Percentiles rank a stretch among this genome's conserved stretches.
phyloP scores from a whole-genome alignment of 2,797 vertebrate species.

The Spatula versicolor region DNA sequence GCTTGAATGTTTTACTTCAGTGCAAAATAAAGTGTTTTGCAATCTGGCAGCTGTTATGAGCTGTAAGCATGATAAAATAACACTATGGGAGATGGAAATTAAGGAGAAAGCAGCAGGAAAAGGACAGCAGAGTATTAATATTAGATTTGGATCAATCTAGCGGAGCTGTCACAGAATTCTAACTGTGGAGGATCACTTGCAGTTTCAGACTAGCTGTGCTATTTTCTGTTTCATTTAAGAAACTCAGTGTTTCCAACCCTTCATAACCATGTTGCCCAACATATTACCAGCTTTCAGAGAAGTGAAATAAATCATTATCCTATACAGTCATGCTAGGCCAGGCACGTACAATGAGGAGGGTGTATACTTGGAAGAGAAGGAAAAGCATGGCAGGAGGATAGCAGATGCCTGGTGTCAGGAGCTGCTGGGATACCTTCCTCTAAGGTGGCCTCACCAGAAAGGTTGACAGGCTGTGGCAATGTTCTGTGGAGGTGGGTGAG shows the following conservation, averaged over 20 bases:
- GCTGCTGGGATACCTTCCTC: background rate
- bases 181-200: background rate
- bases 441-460: background rate
- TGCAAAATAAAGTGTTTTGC: background rate
- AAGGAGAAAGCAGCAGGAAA: background rate
- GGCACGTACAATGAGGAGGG: accelerated
- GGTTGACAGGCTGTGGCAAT: background rate
- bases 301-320: background rate
- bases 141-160: background rate
- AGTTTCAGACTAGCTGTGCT: background rate
- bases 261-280: background rate
- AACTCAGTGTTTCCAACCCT: background rate
- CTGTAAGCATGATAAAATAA: background rate
- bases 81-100: background rate
- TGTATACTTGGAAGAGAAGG: background rate
- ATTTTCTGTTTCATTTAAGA: background rate
- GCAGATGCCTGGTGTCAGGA: background rate
- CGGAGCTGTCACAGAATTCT: background rate
- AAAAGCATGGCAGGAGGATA: background rate
- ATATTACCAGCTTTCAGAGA: background rate
- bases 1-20: background rate
- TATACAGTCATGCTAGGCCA: background rate
- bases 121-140: background rate
- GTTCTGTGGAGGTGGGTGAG: background rate
- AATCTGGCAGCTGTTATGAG: background rate